A percentile compares a stretch with the other conserved stretches of the same genome.
phyloP scores from a whole-genome alignment of 2,113 vertebrate species.

The Clupea harengus region DNA sequence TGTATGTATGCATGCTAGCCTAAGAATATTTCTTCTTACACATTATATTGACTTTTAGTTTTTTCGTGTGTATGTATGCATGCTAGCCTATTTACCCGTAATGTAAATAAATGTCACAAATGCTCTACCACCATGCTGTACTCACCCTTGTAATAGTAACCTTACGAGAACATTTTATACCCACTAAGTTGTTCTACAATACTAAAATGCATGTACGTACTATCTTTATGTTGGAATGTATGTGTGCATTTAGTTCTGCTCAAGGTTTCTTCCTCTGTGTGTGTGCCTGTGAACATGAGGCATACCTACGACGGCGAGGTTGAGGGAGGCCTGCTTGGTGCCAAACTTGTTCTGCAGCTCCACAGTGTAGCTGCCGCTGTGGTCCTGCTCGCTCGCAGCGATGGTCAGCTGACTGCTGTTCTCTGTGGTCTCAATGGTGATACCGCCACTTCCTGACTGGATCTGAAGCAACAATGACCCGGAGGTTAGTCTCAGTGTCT shows the following conservation, averaged over 20 bases:
- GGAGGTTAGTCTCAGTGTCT: background rate
- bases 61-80: background rate
- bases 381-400: conserved; percentile 84
- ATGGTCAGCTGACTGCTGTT: conserved; percentile 88
- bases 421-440: conserved; percentile 82
- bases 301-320: conserved; percentile 94
- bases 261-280: background rate
- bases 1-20: too few relatives aligned
- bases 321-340: conserved; percentile 87
- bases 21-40: too few relatives aligned
- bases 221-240: too few relatives aligned
- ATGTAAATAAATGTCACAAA: too few relatives aligned
- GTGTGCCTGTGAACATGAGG: background rate
- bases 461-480: conserved; percentile 72
- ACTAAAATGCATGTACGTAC: too few relatives aligned
- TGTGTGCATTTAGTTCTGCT: too few relatives aligned
- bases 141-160: too few relatives aligned
- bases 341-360: conserved; percentile 88
- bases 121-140: too few relatives aligned
- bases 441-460: conserved; percentile 75
- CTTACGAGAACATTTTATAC: too few relatives aligned
- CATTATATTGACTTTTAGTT: background rate
- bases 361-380: conserved; percentile 92
- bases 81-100: background rate
- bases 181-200: too few relatives aligned